Conservation (phyloP, 2,113 vertebrate genomes). For the Chrysemys picta region DNA sequence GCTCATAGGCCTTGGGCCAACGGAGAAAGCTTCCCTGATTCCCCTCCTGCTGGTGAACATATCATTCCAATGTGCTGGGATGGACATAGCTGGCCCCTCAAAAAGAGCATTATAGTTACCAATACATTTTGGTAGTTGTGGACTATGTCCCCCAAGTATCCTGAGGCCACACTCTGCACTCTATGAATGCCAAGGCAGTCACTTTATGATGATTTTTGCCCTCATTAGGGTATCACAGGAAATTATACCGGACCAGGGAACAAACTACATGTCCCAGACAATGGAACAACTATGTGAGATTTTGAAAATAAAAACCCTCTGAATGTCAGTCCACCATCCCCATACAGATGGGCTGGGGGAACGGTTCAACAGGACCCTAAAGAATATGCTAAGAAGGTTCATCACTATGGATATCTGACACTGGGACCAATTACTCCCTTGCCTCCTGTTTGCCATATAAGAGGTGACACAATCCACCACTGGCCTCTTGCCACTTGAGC, state of each 20-base stretch:
- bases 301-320: background rate
- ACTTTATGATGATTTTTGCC: background rate
- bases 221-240: background rate
- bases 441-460: background rate
- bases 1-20: background rate
- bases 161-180: background rate
- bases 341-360: background rate
- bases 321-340: background rate
- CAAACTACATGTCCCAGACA: background rate
- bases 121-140: background rate
- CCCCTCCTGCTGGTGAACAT: too few species aligned
- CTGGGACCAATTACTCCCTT: background rate
- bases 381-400: background rate
- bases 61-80: background rate
- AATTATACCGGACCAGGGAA: background rate
- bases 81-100: background rate
- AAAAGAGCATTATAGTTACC: background rate
- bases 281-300: background rate
- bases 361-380: background rate
- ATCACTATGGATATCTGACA: background rate
- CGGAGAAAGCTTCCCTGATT: background rate
- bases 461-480: background rate
- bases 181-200: background rate
- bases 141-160: background rate
- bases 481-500: background rate